Evolutionary conservation across 2,113 vertebrate genomes (phyloP).

Genomic region (Amia ocellicauda): DNA sequence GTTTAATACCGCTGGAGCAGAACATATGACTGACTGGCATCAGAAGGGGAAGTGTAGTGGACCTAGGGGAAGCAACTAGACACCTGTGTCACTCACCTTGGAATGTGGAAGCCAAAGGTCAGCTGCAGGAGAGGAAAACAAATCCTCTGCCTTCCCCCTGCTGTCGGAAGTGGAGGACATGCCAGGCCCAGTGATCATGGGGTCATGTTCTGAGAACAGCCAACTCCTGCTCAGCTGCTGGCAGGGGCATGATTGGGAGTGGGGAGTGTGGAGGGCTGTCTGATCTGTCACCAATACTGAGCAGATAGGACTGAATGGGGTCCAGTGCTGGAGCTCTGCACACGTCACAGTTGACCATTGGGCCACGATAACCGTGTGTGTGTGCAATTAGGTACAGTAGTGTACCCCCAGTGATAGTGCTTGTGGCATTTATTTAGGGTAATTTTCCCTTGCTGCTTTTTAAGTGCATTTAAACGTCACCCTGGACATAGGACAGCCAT

Average conservation of each 20-base stretch:
- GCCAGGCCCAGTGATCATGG: constrained; percentile 32
- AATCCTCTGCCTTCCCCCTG: constrained; percentile 24
- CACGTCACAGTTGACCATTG: constrained; percentile 29
- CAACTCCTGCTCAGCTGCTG: constrained; percentile 35
- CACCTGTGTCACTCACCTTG: too few species aligned
- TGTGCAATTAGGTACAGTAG: too few species aligned
- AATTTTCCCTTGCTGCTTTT: constrained; percentile 15
- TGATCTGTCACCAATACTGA: background rate
- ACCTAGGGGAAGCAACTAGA: too few species aligned
- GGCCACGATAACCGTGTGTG: constrained; percentile 24
- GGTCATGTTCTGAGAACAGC: constrained; percentile 35
- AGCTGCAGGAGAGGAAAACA: too few species aligned
- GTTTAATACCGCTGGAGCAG: background rate
- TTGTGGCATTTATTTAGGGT: background rate
- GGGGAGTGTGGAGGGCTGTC: constrained; percentile 33
- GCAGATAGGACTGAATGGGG: background rate
- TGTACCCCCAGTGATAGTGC: too few species aligned
- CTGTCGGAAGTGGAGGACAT: constrained; percentile 44
- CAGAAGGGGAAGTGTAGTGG: too few species aligned
- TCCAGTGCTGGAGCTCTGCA: constrained; percentile 24
- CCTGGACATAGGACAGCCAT: background rate
- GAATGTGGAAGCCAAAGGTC: constrained; percentile 35
- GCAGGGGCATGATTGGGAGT: background rate
- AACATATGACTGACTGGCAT: too few species aligned
- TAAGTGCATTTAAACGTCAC: constrained; percentile 38